Percentiles rank a stretch among this genome's conserved stretches.
These are phyloP conservation scores for Myrmecophaga tridactyla DNA, from an alignment of 2,113 vertebrate species.

Conservation along the genomic window DNA sequence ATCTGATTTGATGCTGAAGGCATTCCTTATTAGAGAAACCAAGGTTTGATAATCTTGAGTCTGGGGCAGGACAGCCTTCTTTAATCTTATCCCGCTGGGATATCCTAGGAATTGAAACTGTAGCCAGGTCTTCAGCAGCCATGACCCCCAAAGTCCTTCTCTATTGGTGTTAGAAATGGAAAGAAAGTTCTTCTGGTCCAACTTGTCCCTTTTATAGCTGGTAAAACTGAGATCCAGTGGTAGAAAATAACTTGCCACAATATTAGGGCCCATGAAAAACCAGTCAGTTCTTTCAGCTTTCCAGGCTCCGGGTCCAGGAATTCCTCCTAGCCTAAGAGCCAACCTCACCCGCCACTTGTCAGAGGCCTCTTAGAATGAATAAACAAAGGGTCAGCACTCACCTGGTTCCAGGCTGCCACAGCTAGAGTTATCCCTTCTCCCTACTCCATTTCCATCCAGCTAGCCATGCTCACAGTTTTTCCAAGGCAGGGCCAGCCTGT, in stretches of 20 bases:
- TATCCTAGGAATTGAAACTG: not conserved
- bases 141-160: not conserved
- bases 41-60: not conserved
- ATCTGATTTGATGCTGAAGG: not conserved
- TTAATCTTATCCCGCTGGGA: not conserved
- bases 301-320: not conserved
- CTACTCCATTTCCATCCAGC: slow-evolving; percentile 47
- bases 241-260: not conserved
- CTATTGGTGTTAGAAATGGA: not conserved
- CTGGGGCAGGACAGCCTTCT: not conserved
- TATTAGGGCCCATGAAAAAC: not conserved
- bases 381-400: not conserved
- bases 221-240: slow-evolving; percentile 5
- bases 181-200: not conserved
- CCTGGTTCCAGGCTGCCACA: rapidly evolving
- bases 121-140: not conserved
- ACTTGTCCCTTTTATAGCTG: not conserved
- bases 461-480: slow-evolving; percentile 69
- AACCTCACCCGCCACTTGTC: not conserved
- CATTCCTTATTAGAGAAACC: not conserved
- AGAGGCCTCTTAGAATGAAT: not conserved
- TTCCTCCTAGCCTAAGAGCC: not conserved
- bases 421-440: slow-evolving; percentile 19
- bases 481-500: slow-evolving; percentile 80
- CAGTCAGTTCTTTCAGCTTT: not conserved